phyloP scores from a whole-genome alignment of 2,888 invertebrate genomes.

The Sminthurinus aureus region DNA sequence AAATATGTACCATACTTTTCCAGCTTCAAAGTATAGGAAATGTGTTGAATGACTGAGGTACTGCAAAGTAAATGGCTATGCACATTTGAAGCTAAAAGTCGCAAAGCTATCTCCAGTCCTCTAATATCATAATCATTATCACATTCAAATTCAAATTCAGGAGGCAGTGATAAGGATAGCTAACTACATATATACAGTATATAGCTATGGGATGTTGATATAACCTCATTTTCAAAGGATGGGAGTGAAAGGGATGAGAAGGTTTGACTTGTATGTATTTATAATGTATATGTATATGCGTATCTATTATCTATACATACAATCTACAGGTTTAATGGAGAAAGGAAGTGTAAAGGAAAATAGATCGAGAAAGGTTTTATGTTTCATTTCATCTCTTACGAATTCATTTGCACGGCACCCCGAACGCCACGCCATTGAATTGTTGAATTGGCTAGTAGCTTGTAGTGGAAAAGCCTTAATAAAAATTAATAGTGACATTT shows the following conservation, averaged over 20 bases:
- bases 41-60: background rate
- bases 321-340: background rate
- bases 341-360: background rate
- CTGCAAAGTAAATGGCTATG: background rate
- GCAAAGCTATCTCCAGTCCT: conserved; percentile 8
- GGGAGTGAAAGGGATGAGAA: background rate
- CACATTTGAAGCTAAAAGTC: conserved; percentile 3
- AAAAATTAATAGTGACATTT: conserved; percentile 46
- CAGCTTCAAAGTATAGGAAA: conserved; percentile 1
- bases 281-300: background rate
- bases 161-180: background rate
- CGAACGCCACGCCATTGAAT: conserved; percentile 26
- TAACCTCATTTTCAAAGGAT: conserved; percentile 3
- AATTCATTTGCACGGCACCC: conserved; percentile 34
- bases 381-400: conserved; percentile 37
- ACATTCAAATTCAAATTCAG: background rate
- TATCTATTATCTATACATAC: background rate
- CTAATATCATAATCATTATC: conserved; percentile 16
- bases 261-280: background rate
- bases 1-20: background rate
- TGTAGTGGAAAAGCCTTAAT: conserved; percentile 40
- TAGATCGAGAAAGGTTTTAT: conserved; percentile 26
- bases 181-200: background rate
- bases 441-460: no score
- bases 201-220: background rate